These are phyloP conservation scores for Silurus glanis DNA, from an alignment of 2,113 vertebrate species.

Conservation along the genomic window DNA sequence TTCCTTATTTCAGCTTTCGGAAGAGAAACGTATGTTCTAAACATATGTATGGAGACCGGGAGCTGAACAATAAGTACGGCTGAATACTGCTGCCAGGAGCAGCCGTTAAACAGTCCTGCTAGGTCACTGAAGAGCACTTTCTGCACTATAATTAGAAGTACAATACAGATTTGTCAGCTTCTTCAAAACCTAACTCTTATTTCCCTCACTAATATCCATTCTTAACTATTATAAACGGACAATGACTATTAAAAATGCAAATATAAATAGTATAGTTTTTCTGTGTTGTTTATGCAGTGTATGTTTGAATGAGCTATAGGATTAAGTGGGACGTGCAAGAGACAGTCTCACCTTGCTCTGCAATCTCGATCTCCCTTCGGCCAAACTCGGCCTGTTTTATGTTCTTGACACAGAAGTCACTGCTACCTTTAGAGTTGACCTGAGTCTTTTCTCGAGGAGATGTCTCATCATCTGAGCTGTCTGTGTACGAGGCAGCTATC, in stretches of 20 bases:
- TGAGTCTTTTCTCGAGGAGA: constrained; percentile 96
- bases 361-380: constrained; percentile 95
- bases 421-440: constrained; percentile 93
- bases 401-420: constrained; percentile 98
- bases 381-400: constrained; percentile 98
- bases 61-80: constrained; percentile 8
- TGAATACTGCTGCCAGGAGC: constrained; percentile 45
- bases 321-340: background rate
- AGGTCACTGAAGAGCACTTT: constrained; percentile 48
- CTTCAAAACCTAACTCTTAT: background rate
- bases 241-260: background rate
- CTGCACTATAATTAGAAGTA: constrained; percentile 24
- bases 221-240: background rate
- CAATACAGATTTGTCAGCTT: background rate
- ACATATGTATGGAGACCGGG: background rate
- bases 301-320: background rate
- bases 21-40: constrained; percentile 4
- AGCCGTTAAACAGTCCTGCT: constrained; percentile 49
- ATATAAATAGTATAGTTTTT: background rate
- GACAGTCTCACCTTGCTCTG: constrained; percentile 82
- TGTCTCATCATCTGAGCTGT: constrained; percentile 97
- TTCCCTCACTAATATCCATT: background rate
- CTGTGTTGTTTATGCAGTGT: background rate
- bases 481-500: constrained; percentile 93
- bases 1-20: constrained; percentile 1